Evolutionary conservation across 2,888 invertebrate genomes (phyloP).

Genomic region (Steinernema hermaphroditum): DNA sequence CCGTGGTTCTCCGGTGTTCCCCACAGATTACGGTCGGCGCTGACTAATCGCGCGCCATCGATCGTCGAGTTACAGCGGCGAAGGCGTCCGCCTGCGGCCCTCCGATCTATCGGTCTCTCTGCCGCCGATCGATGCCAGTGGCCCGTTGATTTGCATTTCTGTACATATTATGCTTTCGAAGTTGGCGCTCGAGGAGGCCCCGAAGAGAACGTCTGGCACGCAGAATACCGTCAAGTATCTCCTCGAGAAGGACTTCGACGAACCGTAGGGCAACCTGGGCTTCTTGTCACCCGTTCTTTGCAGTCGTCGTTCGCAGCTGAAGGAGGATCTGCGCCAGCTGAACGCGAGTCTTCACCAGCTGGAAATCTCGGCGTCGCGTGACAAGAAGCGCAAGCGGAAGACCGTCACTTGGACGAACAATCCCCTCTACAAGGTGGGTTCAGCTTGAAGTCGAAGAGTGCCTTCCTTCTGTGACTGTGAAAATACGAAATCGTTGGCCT

Average conservation of each 20-base stretch:
- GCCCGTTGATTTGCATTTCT: conserved; percentile 12
- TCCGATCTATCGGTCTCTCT: conserved; percentile 8
- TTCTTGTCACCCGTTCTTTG: neutral
- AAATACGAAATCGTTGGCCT: no score
- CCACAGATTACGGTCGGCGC: no score
- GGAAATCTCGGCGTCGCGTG: neutral
- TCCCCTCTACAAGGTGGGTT: conserved; percentile 10
- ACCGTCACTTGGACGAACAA: conserved; percentile 23
- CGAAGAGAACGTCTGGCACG: neutral
- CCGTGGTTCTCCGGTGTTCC: no score
- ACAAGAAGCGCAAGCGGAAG: neutral
- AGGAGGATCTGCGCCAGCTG: neutral
- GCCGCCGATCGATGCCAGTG: neutral
- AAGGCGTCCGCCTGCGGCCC: neutral
- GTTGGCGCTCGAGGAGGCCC: neutral
- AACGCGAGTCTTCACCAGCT: conserved; percentile 1
- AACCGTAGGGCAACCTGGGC: neutral
- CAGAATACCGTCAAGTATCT: conserved; percentile 8
- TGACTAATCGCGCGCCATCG: conserved; percentile 1
- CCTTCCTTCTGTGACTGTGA: no score
- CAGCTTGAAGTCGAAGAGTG: no score
- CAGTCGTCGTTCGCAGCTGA: neutral
- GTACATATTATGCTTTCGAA: conserved; percentile 25
- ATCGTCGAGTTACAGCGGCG: conserved; percentile 11
- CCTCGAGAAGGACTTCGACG: conserved; percentile 25